A percentile compares a stretch with the other conserved stretches of the same genome.
phyloP scores from a whole-genome alignment of 2,113 vertebrate species.

The Neogobius melanostomus region DNA sequence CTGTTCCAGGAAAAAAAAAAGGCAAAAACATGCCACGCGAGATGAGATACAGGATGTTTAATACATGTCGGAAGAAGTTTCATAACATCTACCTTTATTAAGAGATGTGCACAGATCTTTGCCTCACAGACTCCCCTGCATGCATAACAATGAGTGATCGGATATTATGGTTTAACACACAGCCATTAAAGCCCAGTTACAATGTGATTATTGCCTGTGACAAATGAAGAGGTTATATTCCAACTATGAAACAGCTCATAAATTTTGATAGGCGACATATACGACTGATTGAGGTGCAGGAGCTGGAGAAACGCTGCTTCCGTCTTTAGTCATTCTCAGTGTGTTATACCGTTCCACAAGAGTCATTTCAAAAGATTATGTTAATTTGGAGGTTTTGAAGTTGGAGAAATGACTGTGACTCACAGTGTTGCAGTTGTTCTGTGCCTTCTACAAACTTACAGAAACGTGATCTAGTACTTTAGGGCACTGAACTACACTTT shows the following conservation, averaged over 20 bases:
- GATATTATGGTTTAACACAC: conserved; percentile 70
- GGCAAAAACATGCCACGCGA: conserved; percentile 34
- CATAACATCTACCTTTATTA: conserved; percentile 57
- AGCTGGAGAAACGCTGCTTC: conserved; percentile 49
- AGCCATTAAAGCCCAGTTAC: conserved; percentile 71
- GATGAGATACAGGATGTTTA: conserved; percentile 45
- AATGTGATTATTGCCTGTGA: conserved; percentile 77
- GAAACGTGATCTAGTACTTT: not conserved
- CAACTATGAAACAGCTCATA: conserved; percentile 78
- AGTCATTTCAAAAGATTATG: conserved; percentile 34
- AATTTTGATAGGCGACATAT: conserved; percentile 77
- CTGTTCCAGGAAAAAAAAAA: conserved; percentile 21
- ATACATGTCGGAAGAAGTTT: conserved; percentile 49
- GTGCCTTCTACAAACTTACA: conserved; percentile 10
- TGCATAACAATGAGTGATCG: conserved; percentile 64
- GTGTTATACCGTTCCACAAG: conserved; percentile 5
- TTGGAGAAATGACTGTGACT: conserved; percentile 29
- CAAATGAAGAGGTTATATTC: conserved; percentile 79
- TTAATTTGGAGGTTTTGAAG: conserved; percentile 43
- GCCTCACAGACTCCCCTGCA: conserved; percentile 46
- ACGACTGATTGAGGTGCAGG: conserved; percentile 71
- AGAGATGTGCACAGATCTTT: conserved; percentile 51
- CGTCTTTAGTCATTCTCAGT: conserved; percentile 23
- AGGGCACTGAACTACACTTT: not conserved
- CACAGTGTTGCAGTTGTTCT: conserved; percentile 31